Base-by-base conservation (phyloP, 2,888 invertebrate genomes). In the Melanargia galathea region DNA sequence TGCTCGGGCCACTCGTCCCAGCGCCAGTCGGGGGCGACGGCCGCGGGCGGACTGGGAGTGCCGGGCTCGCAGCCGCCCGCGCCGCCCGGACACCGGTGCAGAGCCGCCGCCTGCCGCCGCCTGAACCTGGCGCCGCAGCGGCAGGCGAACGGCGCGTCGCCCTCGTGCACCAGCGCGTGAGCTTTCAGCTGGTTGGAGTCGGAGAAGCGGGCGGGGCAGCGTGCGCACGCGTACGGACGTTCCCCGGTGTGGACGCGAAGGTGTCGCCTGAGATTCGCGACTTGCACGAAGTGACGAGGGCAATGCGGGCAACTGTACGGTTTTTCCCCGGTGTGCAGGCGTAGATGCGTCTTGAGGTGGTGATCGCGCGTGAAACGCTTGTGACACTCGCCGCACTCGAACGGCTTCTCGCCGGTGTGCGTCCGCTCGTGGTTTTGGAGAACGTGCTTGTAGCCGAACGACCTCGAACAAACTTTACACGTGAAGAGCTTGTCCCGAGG, bases 371-470 rank as follows among this genome's bases (percentile, higher is more conserved):
- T 98, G 85, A 98, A 98, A 70, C 97, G 93, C 84, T 98, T 98
- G 81, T 97, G 96, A 80, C 98, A 98, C 83, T 97, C 96, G 33
- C 95, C 95, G 78, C 98, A 98, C 81, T 97, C 96, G 88, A 97
- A 98, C 0, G 98, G 98, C 77, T 98, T 98, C 81, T 98, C 98
- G 0, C 98, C 98, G 0, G 98, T 98, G 83, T 98, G 98, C 0
- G 98, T 98, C 73, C 98, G 94, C 78, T 97, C 97, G 86, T 98
- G 98, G 81, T 98, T 98, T 86, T 98, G 97, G 56, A 98, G 92
- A 20, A 98, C 98, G 86, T 98, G 98, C 79, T 98, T 98, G 92
- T 98, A 98, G 54, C 97, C 97, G 78, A 98, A 98, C 11, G 96
- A 96, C 70, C 97, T 94, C 66, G 95, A 95, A 90, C 98, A 98